A percentile compares a stretch with the other conserved stretches of the same genome.
These are phyloP conservation scores for Drosophila pachea DNA, from an alignment of 1,140 invertebrate genomes.

Conservation along the genomic window DNA sequence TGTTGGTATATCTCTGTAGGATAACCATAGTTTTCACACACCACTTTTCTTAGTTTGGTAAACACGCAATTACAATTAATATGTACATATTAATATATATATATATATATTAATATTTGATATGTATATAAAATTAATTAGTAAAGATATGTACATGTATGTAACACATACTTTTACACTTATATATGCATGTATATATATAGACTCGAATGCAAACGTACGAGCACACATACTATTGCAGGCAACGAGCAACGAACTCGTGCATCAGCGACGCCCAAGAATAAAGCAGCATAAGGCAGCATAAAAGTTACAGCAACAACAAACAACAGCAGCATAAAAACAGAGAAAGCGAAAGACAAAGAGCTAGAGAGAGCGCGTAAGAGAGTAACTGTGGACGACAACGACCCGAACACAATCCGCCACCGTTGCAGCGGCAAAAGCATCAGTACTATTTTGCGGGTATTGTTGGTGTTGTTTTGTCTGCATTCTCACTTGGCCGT, in stretches of 20 bases:
- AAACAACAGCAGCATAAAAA: slow-evolving; percentile 50
- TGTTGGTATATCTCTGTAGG: slow-evolving; percentile 24
- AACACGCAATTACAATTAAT: slow-evolving; percentile 40
- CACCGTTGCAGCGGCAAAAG: slow-evolving; percentile 12
- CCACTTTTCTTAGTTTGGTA: slow-evolving; percentile 75
- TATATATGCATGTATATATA: slow-evolving; percentile 22
- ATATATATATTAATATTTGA: neutral
- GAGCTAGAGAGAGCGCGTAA: slow-evolving; percentile 7
- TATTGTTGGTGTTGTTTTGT: slow-evolving; percentile 51
- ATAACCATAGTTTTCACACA: slow-evolving; percentile 74
- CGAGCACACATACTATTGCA: slow-evolving; percentile 35
- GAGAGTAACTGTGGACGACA: slow-evolving; percentile 39
- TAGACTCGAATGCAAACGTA: neutral
- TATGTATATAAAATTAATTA: no score
- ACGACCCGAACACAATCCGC: slow-evolving; percentile 35
- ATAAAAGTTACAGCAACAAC: slow-evolving; percentile 68
- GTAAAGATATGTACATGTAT: no score
- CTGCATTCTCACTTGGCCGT: slow-evolving; percentile 51
- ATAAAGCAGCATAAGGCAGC: slow-evolving; percentile 71
- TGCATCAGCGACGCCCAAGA: slow-evolving; percentile 72
- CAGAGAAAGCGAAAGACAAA: slow-evolving; percentile 45
- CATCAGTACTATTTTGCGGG: slow-evolving; percentile 65
- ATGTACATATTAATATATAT: slow-evolving; percentile 34
- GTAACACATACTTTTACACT: slow-evolving; percentile 55
- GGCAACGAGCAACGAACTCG: slow-evolving; percentile 64